Base-by-base conservation (phyloP, 2,797 vertebrate species). In the Rallus crepitans region DNA sequence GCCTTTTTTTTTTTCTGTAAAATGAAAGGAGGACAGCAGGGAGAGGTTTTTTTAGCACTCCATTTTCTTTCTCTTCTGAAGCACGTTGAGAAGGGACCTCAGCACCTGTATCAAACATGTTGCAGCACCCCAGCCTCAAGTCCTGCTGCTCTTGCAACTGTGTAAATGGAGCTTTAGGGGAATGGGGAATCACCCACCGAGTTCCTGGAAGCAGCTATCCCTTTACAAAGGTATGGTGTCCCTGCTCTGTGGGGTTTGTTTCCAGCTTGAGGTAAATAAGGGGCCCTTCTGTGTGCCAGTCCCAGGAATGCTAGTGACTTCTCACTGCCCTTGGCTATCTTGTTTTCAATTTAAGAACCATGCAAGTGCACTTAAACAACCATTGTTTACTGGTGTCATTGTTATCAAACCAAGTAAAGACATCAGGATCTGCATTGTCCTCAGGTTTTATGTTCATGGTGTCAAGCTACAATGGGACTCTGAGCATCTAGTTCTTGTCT, bases 381-480 rank as follows among this genome's bases (percentile, higher is more conserved):
- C 95, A 96, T 97, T 97, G 96, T 97, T 97, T 97, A 90, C 96
- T 85, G 90, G 93, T 97, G 95, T 96, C 96, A 95, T 95, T 94
- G 96, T 97, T 97, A 97, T 96, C 95, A 96, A 95, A 96, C 94
- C 96, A 94, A 97, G 96, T 97, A 91, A 97, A 97, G 97, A 97
- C 91, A 92, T 97, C 96, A 96, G 93, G 87, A 95, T 96, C 94
- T 89, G 80, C 87, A 89, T 89, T 97, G 95, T 97, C 94, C 92
- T 82, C 24, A 5, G 90, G 94, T 97, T 97, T 97, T 97, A 96
- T 96, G 96, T 93, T 72, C 91, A 94, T 94, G 90, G 71, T 94
- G 87, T 93, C 85, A 85, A 64, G 63, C 82, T 93, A 97, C 97
- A 97, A 96, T 95, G 82, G 87, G 94, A 70, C 93, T 90, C 90